phyloP scores from a whole-genome alignment of 2,888 invertebrate genomes.

The Stenurella melanura region DNA sequence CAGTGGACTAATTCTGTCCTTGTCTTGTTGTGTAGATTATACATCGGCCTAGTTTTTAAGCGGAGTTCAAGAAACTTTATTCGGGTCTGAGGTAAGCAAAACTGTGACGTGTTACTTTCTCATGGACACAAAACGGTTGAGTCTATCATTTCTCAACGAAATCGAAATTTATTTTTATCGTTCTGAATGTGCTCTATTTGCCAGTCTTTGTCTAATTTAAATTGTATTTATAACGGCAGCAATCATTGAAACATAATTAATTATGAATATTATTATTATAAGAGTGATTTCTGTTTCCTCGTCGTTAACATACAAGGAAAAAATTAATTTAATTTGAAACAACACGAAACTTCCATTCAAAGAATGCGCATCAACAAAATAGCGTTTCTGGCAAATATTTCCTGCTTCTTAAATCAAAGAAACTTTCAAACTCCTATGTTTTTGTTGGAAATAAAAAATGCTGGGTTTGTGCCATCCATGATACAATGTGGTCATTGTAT shows the following conservation, averaged over 20 bases:
- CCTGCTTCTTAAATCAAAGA: no score
- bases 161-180: conserved; percentile 59
- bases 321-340: no score
- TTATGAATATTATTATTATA: neutral
- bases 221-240: neutral
- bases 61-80: conserved; percentile 67
- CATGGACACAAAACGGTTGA: conserved; percentile 62
- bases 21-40: conserved; percentile 51
- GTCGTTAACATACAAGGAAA: no score
- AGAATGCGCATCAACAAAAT: no score
- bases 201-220: neutral
- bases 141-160: conserved; percentile 59
- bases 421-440: no score
- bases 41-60: conserved; percentile 64
- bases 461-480: no score
- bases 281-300: no score
- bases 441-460: no score
- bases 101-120: conserved; percentile 68
- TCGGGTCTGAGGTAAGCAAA: conserved; percentile 66
- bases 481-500: no score
- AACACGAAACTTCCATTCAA: no score
- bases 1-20: conserved; percentile 44
- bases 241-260: neutral
- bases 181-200: conserved; percentile 24
- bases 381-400: no score